Percentiles rank a stretch among this genome's conserved stretches.
These are phyloP conservation scores for Asteroscopus sphinx DNA, from an alignment of 2,888 invertebrate genomes.

Conservation along the genomic window DNA sequence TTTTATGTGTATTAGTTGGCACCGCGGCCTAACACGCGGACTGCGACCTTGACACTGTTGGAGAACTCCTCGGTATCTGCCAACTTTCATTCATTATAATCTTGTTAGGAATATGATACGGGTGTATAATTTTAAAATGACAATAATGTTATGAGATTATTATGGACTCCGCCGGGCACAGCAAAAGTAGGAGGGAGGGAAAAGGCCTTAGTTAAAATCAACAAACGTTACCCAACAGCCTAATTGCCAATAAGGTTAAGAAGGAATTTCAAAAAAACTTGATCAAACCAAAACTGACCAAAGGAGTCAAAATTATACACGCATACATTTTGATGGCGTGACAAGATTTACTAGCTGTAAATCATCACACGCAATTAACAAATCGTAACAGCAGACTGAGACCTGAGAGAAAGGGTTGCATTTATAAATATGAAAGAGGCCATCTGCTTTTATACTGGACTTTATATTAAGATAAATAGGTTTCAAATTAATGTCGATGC, in stretches of 20 bases:
- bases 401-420: slow-evolving; percentile 4
- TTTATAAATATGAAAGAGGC: slow-evolving; percentile 6
- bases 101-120: slow-evolving; percentile 53
- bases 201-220: no score
- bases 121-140: slow-evolving; percentile 24
- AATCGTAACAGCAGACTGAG: slow-evolving; percentile 2
- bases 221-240: no score
- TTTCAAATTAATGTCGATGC: neutral
- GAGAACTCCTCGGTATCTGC: slow-evolving; percentile 71
- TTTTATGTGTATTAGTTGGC: slow-evolving; percentile 68
- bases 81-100: slow-evolving; percentile 80
- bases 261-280: no score
- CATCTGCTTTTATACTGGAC: slow-evolving; percentile 7
- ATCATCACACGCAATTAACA: neutral
- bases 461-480: slow-evolving; percentile 6
- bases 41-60: slow-evolving; percentile 79
- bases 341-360: no score
- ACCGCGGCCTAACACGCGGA: slow-evolving; percentile 61
- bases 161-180: no score
- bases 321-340: no score
- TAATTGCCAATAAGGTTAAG: no score
- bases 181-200: no score
- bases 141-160: no score
- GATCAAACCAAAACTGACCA: no score
- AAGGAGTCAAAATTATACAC: no score